These are phyloP conservation scores for Cyrtodaria siliqua DNA, from an alignment of 2,888 invertebrate species.

Conservation along the genomic window DNA sequence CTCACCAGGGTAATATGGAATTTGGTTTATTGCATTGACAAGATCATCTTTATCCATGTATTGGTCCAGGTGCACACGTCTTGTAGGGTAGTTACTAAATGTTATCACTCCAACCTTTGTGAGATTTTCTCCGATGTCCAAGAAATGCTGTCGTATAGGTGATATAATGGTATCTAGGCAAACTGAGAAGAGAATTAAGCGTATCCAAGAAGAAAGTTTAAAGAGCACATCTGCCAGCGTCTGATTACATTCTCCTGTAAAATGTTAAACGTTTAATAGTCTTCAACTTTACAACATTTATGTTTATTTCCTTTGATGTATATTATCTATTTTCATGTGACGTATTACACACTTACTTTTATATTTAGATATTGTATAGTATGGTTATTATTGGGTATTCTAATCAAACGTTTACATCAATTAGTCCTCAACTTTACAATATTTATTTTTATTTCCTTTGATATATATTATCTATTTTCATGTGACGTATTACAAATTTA, in stretches of 20 bases:
- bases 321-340: too few relatives aligned
- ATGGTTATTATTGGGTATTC: too few relatives aligned
- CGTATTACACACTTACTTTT: too few relatives aligned
- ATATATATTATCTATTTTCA: too few relatives aligned
- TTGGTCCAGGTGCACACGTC: conserved; percentile 30
- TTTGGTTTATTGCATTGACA: conserved; percentile 43
- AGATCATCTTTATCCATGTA: conserved; percentile 32
- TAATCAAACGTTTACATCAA: too few relatives aligned
- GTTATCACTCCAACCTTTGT: conserved; percentile 59
- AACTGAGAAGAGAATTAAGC: conserved; percentile 42
- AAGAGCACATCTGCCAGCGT: conserved; percentile 55
- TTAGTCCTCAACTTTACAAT: too few relatives aligned
- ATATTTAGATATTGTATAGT: too few relatives aligned
- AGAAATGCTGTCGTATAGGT: conserved; percentile 30
- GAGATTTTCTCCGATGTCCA: conserved; percentile 42
- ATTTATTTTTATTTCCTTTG: too few relatives aligned
- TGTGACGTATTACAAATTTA: too few relatives aligned
- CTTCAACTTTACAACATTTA: too few relatives aligned
- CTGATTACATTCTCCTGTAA: conserved; percentile 55
- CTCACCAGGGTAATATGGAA: conserved; percentile 58
- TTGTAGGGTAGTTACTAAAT: conserved; percentile 47
- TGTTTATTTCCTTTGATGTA: too few relatives aligned
- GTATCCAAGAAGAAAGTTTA: conserved; percentile 51
- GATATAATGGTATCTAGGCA: conserved; percentile 33
- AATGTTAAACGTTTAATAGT: too few relatives aligned